These are phyloP conservation scores for Xiphophorus couchianus DNA, from an alignment of 2,113 vertebrate species.

Conservation along the genomic window DNA sequence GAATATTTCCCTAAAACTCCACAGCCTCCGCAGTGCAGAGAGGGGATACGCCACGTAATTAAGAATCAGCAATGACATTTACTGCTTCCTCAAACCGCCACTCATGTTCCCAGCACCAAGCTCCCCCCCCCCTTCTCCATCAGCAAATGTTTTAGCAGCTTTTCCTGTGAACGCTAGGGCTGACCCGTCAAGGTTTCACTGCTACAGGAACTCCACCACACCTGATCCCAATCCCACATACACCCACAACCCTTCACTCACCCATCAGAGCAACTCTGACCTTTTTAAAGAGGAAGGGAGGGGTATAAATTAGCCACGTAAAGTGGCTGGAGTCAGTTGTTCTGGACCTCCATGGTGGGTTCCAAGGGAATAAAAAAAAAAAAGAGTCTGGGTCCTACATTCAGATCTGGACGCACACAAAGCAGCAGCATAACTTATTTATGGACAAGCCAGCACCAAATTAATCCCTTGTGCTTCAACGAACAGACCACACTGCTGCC, in stretches of 20 bases:
- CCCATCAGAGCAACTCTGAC: constrained; percentile 39
- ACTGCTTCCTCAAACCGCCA: constrained; percentile 60
- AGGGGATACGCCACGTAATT: constrained; percentile 45
- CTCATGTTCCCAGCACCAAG: constrained; percentile 27
- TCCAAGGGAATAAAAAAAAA: constrained; percentile 21
- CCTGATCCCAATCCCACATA: not conserved
- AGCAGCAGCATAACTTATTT: constrained; percentile 59
- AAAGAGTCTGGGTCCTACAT: constrained; percentile 50
- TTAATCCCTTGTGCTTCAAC: constrained; percentile 46
- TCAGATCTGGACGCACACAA: constrained; percentile 36
- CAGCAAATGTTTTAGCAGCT: constrained; percentile 63
- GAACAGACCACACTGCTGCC: constrained; percentile 45
- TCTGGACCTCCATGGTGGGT: constrained; percentile 46
- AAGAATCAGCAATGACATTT: constrained; percentile 72
- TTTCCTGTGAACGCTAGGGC: constrained; percentile 34
- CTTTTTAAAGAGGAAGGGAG: constrained; percentile 63
- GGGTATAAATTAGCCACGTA: constrained; percentile 65
- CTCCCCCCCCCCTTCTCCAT: constrained; percentile 39
- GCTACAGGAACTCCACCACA: constrained; percentile 14
- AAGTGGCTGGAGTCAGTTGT: constrained; percentile 47
- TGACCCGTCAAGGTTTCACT: constrained; percentile 39
- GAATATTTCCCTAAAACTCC: constrained; percentile 28
- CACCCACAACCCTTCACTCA: constrained; percentile 16
- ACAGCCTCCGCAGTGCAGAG: constrained; percentile 20
- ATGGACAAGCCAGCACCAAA: constrained; percentile 47